phyloP scores from a whole-genome alignment of 2,113 vertebrate species.

The Gadus macrocephalus region DNA sequence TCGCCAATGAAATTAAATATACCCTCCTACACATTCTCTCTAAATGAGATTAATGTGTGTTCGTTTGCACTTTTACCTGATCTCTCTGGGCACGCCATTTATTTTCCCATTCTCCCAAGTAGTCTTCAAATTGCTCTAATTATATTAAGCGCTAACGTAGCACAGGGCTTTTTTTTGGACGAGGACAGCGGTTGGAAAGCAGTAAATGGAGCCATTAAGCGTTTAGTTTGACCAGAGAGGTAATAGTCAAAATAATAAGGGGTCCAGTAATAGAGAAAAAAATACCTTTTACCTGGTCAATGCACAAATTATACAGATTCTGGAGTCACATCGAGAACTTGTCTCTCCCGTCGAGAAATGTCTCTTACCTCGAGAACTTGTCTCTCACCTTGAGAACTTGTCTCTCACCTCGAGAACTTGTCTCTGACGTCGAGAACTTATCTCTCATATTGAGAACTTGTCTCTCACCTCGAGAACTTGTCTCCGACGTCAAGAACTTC shows the following conservation, averaged over 20 bases:
- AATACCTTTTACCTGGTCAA: constrained; percentile 27
- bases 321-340: background rate
- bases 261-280: background rate
- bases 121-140: constrained; percentile 56
- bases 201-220: constrained; percentile 53
- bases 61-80: constrained; percentile 51
- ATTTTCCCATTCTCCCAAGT: constrained; percentile 48
- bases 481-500: no score
- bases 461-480: constrained; percentile 11
- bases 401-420: no score
- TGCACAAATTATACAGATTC: constrained; percentile 10
- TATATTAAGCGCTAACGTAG: constrained; percentile 46
- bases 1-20: constrained; percentile 38
- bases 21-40: constrained; percentile 20
- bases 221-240: constrained; percentile 54
- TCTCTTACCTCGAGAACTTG: no score
- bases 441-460: no score
- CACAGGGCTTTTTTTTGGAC: constrained; percentile 40
- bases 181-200: constrained; percentile 33
- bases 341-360: no score
- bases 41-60: constrained; percentile 46
- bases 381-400: constrained; percentile 20
- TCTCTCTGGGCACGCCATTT: constrained; percentile 44
- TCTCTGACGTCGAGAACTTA: background rate
- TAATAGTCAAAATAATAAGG: constrained; percentile 27